Percentiles rank a stretch among this genome's conserved stretches.
These are phyloP conservation scores for Loriculus beryllinus DNA, from an alignment of 2,797 vertebrate genomes.

Conservation along the genomic window DNA sequence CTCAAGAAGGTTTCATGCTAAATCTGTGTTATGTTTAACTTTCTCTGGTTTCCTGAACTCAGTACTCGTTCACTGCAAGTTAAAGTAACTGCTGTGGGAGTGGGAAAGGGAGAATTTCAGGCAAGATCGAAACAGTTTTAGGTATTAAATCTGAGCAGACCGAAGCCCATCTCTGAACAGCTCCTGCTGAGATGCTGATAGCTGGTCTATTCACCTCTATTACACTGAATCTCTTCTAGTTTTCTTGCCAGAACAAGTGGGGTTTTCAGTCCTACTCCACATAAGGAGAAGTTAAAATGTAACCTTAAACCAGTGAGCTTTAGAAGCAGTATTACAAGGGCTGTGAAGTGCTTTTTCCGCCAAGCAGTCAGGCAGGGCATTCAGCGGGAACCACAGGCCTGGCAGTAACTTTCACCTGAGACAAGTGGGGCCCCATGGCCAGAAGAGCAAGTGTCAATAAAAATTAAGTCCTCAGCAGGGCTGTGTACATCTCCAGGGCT, in stretches of 20 bases:
- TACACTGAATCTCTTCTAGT: neutral
- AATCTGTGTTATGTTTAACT: neutral
- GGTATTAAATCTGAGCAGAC: neutral
- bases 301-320: slow-evolving; percentile 31
- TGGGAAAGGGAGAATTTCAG: neutral
- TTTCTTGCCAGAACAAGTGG: slow-evolving; percentile 15
- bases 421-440: neutral
- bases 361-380: neutral
- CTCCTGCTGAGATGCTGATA: neutral
- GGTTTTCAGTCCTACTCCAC: neutral
- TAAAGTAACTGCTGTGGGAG: neutral
- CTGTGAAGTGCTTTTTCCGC: neutral
- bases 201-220: neutral
- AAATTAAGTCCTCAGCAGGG: neutral
- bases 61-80: neutral
- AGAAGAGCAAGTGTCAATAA: neutral
- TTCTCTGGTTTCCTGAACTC: neutral
- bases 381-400: neutral
- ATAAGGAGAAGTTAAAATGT: neutral
- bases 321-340: neutral
- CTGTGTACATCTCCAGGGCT: neutral
- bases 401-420: neutral
- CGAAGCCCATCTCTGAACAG: neutral
- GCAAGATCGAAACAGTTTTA: neutral
- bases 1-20: neutral